Base-by-base conservation (phyloP, 2,888 invertebrate species). In the Philereme transversata region DNA sequence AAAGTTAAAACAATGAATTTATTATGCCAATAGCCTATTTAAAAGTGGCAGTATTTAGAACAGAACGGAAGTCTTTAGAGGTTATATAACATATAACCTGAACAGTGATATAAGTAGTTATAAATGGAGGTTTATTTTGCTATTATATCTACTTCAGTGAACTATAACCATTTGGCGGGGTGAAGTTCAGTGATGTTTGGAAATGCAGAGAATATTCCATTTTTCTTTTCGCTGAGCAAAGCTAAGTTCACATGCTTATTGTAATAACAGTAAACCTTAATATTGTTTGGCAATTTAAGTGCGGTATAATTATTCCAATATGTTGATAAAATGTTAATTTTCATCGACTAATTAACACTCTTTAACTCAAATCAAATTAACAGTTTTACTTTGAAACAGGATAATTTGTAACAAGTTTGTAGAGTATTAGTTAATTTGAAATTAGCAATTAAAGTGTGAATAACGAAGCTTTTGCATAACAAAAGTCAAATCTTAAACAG, bases 181-280 rank as follows among this genome's bases (percentile, higher is more conserved):
- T 40, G 5, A 43, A 10, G 4, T 10, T 34, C 34, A 51, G 11
- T 44, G 8, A 35, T 38, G 44, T 47, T 10, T 47, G 52, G 36
- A 58, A 58, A 58, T 58, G 58, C 58, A 52, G 41, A 41, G 33
- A 41, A 40, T 51, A 57, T 33, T 11, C 22, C 40, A 47, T 46
- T n/a, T 8, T n/a, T 8, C 34, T 4, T 52, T 9, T 48, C 10
- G 35, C 44, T 5, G 58, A 58, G 58, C 52, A 58, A 58, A 58
- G 10, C 11, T 48, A 33, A 38, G 33, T 6, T 46, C 41, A 48
- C 52, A 52, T 43, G 58, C 52, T 6, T 40, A 40, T 40, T 38
- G 36, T 38, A 22, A 22, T 7, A 38, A 40, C 40, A 40, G 0
- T 0, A 40, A 40, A 40, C 40, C 40, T 40, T 5, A 40, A 7